phyloP scores from a whole-genome alignment of 2,888 invertebrate genomes.

The Temnothorax rugatulus region DNA sequence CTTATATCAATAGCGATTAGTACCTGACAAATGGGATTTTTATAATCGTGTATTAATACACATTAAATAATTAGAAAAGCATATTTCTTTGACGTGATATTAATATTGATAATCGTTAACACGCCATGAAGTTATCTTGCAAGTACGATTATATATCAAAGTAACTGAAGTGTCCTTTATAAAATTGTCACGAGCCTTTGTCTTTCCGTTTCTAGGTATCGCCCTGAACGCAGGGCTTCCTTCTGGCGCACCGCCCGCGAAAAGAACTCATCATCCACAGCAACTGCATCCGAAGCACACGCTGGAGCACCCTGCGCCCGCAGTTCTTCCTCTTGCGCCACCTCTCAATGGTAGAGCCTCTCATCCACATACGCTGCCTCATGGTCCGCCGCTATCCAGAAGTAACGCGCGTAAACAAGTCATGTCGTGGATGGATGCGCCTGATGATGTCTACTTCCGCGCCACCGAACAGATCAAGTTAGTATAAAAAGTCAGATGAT shows the following conservation, averaged over 20 bases:
- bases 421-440: slow-evolving; percentile 99
- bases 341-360: slow-evolving; percentile 83
- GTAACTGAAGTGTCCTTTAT: not conserved
- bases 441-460: slow-evolving; percentile 98
- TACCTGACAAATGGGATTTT: not conserved
- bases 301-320: slow-evolving; percentile 80
- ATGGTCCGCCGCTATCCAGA: slow-evolving; percentile 91
- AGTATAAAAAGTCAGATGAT: slow-evolving; percentile 83
- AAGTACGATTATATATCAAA: not conserved
- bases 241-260: slow-evolving; percentile 89
- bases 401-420: slow-evolving; percentile 93
- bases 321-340: slow-evolving; percentile 82
- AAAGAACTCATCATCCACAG: slow-evolving; percentile 87
- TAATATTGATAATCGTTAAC: not conserved
- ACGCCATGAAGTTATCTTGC: not conserved
- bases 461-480: slow-evolving; percentile 97
- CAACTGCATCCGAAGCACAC: slow-evolving; percentile 82
- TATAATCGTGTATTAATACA: not conserved
- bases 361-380: slow-evolving; percentile 83
- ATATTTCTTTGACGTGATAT: not conserved
- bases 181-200: not conserved
- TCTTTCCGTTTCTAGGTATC: slow-evolving; percentile 78
- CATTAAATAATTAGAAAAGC: not conserved
- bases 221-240: slow-evolving; percentile 82
- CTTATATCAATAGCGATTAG: not conserved